phyloP scores from a whole-genome alignment of 1,140 invertebrate species.

The Pachypeltis micranthus region DNA sequence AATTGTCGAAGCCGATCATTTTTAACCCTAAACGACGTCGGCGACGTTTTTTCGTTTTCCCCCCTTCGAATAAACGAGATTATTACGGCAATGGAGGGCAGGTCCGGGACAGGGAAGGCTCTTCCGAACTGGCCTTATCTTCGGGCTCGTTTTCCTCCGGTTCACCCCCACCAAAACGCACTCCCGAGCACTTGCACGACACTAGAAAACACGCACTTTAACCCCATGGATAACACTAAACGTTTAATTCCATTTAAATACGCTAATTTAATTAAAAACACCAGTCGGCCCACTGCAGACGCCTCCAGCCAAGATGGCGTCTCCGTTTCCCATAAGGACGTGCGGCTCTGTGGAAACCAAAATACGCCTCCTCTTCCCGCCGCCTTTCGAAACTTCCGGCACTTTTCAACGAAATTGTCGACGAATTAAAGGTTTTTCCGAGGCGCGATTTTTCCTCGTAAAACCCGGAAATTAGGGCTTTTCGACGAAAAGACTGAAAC shows the following conservation, averaged over 20 bases:
- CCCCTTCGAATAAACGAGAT: conserved; percentile 40
- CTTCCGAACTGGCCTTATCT: too few relatives aligned
- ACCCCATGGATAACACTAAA: conserved; percentile 15
- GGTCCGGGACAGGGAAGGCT: conserved; percentile 22
- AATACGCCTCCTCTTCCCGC: conserved; percentile 2
- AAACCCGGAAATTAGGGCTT: too few relatives aligned
- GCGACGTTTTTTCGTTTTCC: conserved; percentile 36
- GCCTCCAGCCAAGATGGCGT: conserved; percentile 28
- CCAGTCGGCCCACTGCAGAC: conserved; percentile 21
- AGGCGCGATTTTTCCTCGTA: too few relatives aligned
- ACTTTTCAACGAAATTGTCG: too few relatives aligned
- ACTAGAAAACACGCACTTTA: background rate
- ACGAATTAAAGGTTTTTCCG: too few relatives aligned
- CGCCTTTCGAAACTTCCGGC: conserved; percentile 4
- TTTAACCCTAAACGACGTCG: too few relatives aligned
- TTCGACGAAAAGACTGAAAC: too few relatives aligned
- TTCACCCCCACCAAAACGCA: conserved; percentile 13
- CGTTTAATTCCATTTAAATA: conserved; percentile 13
- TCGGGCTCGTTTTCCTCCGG: background rate
- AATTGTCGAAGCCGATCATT: conserved; percentile 40
- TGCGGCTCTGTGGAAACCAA: conserved; percentile 3
- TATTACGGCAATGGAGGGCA: conserved; percentile 34
- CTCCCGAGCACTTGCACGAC: background rate
- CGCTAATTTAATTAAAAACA: conserved; percentile 24
- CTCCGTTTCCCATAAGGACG: conserved; percentile 22